Evolutionary conservation across 2,888 invertebrate species (phyloP), one percentile per base, ranked within the genome.

Genomic region (Amblyjoppa fuscipennis): DNA sequence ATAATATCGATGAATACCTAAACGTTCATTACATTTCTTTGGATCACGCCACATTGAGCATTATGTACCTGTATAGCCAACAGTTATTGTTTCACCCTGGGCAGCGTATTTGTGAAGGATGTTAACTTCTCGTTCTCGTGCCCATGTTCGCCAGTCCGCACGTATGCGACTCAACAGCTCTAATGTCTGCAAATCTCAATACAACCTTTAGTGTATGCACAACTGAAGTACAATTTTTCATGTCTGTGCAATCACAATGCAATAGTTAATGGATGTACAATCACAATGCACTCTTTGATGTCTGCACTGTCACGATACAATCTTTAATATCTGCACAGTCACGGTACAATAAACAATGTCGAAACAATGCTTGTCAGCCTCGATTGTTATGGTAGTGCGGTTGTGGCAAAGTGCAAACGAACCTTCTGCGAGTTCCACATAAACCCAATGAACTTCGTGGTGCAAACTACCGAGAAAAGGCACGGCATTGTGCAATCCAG

Each of bases 61-160:
- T 16, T 51, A 31, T 51, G 31, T 64, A 83, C 83, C 83, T 83
- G 79, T 11, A 38, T 79, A 83, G 41, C n/a, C n/a, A 25, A 75
- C 9, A 20, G 74, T 64, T 20, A 79, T 59, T 61, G 61, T 83
- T 74, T 41, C 70, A 25, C 79, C 79, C 13, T n/a, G 51, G 5
- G 69, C 31, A 3, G 83, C 56, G 51, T 83, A 83, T 13, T 70
- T 41, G 45, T 83, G 83, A 25, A 83, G 79, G 49, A 83, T 61
- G 0, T 28, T 16, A 7, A 83, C 45, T 69, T 79, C 83, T 28
- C n/a, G 74, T 31, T 83, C 83, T 5, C 34, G 20, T 31, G 69
- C 41, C 83, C 83, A 83, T 2, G 25, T n/a, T 69, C 74, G 9
- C 83, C 83, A 83, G 61, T 83, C 59, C 5, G 68, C 31, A 28